Evolutionary conservation across 2,888 invertebrate genomes (phyloP).

Genomic region (Parnassius smintheus): DNA sequence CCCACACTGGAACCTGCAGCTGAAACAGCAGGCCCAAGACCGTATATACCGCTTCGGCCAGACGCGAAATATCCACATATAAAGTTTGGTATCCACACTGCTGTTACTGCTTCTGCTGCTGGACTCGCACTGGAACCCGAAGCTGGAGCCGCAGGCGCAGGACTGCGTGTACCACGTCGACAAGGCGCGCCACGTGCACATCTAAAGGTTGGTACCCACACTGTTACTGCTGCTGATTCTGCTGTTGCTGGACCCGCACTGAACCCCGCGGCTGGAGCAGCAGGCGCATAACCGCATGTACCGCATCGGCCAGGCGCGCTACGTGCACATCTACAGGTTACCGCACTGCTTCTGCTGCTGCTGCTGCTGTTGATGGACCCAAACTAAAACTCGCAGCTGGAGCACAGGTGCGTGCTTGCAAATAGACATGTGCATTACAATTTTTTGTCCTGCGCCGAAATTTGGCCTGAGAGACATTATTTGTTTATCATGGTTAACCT

Average conservation of each 20-base stretch:
- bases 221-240: constrained; percentile 81
- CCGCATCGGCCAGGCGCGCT: not conserved
- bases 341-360: constrained; percentile 84
- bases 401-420: constrained; percentile 66
- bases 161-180: constrained; percentile 96
- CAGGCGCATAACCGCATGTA: constrained; percentile 79
- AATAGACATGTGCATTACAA: too few species aligned
- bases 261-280: constrained; percentile 96
- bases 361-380: constrained; percentile 85
- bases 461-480: too few species aligned
- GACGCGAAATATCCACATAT: too few species aligned
- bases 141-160: constrained; percentile 96
- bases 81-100: too few species aligned
- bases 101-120: constrained; percentile 66
- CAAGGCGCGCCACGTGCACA: constrained; percentile 88
- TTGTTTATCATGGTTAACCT: too few species aligned
- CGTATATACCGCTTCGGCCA: too few species aligned
- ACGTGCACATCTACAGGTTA: constrained; percentile 88
- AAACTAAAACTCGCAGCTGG: constrained; percentile 96
- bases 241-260: constrained; percentile 89
- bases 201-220: constrained; percentile 91
- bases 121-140: constrained; percentile 99
- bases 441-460: too few species aligned
- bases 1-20: constrained; percentile 98
- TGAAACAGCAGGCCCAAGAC: constrained; percentile 97